phyloP scores from a whole-genome alignment of 2,797 vertebrate genomes.

The Poeciliopsis presidionis region DNA sequence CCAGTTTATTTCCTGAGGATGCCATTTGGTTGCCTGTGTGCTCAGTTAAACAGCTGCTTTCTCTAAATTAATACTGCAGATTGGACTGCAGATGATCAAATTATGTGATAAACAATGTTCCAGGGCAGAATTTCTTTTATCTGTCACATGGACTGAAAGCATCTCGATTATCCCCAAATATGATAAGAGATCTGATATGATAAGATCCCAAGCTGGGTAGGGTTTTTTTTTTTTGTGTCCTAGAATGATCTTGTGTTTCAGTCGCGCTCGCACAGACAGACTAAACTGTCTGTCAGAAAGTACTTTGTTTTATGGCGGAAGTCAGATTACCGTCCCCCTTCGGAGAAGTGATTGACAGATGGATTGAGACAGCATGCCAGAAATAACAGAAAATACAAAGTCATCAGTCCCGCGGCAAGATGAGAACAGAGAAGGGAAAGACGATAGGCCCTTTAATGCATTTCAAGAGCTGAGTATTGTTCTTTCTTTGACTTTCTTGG shows the following conservation, averaged over 20 bases:
- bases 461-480: slow-evolving; percentile 28
- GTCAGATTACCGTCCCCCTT: slow-evolving; percentile 48
- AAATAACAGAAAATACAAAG: slow-evolving; percentile 46
- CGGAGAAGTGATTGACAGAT: slow-evolving; percentile 61
- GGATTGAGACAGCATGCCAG: slow-evolving; percentile 44
- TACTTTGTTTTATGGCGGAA: slow-evolving; percentile 26
- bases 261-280: slow-evolving; percentile 18
- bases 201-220: slow-evolving; percentile 14
- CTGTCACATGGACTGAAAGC: slow-evolving; percentile 49
- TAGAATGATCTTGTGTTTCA: slow-evolving; percentile 24
- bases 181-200: slow-evolving; percentile 10
- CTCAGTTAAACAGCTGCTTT: slow-evolving; percentile 46
- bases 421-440: slow-evolving; percentile 36
- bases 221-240: background rate
- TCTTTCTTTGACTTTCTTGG: slow-evolving; percentile 7
- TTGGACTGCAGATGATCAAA: slow-evolving; percentile 51
- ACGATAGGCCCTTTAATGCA: slow-evolving; percentile 23
- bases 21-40: slow-evolving; percentile 32
- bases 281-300: slow-evolving; percentile 39
- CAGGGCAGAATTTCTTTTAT: slow-evolving; percentile 49
- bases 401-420: slow-evolving; percentile 53
- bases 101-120: slow-evolving; percentile 43
- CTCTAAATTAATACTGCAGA: slow-evolving; percentile 42
- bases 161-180: slow-evolving; percentile 39
- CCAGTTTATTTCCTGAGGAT: slow-evolving; percentile 31